Evolutionary conservation across 2,888 invertebrate species (phyloP).

Genomic region (Caenorhabditis sulstoni): DNA sequence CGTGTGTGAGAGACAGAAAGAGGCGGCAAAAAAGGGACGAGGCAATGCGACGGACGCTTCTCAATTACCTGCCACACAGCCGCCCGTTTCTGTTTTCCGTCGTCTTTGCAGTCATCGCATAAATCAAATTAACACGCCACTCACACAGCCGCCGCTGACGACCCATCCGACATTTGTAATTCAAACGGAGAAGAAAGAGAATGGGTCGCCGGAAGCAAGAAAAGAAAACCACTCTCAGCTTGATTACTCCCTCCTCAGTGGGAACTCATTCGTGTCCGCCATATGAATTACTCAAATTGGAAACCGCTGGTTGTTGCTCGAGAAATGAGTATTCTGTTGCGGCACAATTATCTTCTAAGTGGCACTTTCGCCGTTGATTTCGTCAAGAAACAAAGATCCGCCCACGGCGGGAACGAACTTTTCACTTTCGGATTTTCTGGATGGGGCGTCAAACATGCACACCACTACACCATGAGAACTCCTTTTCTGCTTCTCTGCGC

Average conservation of each 20-base stretch:
- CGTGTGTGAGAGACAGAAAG: neutral
- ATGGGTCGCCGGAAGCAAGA: neutral
- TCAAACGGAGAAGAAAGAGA: slow-evolving; percentile 5
- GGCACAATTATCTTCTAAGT: too few species aligned
- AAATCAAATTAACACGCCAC: slow-evolving; percentile 48
- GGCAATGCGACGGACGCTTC: slow-evolving; percentile 24
- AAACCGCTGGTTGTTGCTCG: too few species aligned
- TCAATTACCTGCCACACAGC: slow-evolving; percentile 26
- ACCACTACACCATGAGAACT: too few species aligned
- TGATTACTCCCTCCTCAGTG: neutral
- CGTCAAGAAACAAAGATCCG: too few species aligned
- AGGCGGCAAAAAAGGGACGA: slow-evolving; percentile 5
- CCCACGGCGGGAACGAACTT: too few species aligned
- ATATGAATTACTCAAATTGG: too few species aligned
- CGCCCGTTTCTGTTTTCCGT: slow-evolving; percentile 12
- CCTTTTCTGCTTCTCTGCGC: too few species aligned
- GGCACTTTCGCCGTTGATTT: too few species aligned
- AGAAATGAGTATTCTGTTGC: too few species aligned
- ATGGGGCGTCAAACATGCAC: too few species aligned
- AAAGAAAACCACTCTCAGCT: neutral
- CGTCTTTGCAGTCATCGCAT: slow-evolving; percentile 20
- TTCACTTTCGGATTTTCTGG: too few species aligned
- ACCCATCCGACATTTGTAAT: slow-evolving; percentile 17
- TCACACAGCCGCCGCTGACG: slow-evolving; percentile 13
- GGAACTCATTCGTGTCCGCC: too few species aligned